Conservation (phyloP, 1,140 invertebrate genomes). For the Ostrea denselamellosa region DNA sequence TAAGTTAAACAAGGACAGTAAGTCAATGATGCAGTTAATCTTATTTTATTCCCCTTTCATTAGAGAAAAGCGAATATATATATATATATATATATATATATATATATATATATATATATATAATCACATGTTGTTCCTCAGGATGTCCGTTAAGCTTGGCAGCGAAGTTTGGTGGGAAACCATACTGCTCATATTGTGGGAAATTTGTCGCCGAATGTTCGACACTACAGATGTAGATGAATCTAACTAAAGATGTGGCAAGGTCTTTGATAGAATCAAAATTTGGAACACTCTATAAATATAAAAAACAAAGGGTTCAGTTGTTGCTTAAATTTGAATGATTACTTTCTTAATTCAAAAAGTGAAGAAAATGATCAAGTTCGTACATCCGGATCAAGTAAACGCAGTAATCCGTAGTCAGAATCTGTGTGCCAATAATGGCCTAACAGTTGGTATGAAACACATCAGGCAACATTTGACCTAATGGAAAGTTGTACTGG, state of each 20-base stretch:
- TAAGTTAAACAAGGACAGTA: no score
- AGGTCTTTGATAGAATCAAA: constrained; percentile 77
- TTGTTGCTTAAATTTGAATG: not conserved
- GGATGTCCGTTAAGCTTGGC: constrained; percentile 74
- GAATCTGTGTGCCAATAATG: no score
- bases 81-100: not conserved
- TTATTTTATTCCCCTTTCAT: no score
- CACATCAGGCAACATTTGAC: no score
- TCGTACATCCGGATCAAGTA: no score
- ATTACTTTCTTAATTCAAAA: no score
- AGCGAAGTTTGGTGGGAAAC: constrained; percentile 81
- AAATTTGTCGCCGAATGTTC: constrained; percentile 80
- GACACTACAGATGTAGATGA: constrained; percentile 80
- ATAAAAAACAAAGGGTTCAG: not conserved
- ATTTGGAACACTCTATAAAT: constrained; percentile 64
- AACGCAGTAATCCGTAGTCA: no score
- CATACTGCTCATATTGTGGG: constrained; percentile 78
- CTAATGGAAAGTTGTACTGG: no score
- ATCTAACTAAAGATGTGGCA: constrained; percentile 73
- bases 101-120: no score
- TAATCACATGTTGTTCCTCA: constrained; percentile 78
- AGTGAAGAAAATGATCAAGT: not conserved
- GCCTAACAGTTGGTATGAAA: no score
- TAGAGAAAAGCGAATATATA: no score
- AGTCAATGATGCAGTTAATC: no score